These are phyloP conservation scores for Aromia moschata DNA, from an alignment of 2,888 invertebrate genomes.

Conservation along the genomic window DNA sequence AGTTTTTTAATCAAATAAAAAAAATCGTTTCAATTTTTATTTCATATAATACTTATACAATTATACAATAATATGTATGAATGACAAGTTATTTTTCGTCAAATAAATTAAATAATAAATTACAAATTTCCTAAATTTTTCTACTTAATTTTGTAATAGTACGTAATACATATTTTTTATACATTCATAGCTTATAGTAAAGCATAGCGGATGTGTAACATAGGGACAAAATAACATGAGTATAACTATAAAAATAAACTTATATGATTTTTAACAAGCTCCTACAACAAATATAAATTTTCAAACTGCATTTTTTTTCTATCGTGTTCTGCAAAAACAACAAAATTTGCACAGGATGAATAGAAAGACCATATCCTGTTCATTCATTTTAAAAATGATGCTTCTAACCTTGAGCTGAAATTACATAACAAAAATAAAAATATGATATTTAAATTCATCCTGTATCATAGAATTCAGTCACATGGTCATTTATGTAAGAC, in stretches of 20 bases:
- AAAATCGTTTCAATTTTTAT: slow-evolving; percentile 44
- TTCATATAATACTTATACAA: slow-evolving; percentile 59
- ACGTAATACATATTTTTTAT: slow-evolving; percentile 54
- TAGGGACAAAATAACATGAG: slow-evolving; percentile 41
- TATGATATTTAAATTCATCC: neutral
- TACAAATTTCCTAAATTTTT: slow-evolving; percentile 51
- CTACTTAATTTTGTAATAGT: slow-evolving; percentile 49
- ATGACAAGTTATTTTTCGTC: slow-evolving; percentile 43
- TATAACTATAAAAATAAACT: slow-evolving; percentile 57
- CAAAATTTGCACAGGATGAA: slow-evolving; percentile 17
- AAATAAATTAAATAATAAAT: slow-evolving; percentile 42
- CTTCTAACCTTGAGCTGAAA: neutral
- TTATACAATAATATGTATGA: slow-evolving; percentile 55
- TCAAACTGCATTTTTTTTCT: slow-evolving; percentile 18
- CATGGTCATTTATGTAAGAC: slow-evolving; percentile 41
- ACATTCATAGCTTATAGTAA: slow-evolving; percentile 59
- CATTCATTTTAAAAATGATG: neutral
- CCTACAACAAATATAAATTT: slow-evolving; percentile 44
- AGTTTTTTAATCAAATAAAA: too few species aligned
- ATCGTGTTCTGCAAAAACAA: slow-evolving; percentile 25
- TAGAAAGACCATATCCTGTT: neutral
- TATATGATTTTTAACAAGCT: slow-evolving; percentile 53
- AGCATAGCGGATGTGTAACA: slow-evolving; percentile 56
- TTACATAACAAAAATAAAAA: neutral
- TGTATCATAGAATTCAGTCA: slow-evolving; percentile 36